Percentiles rank a stretch among this genome's conserved stretches.
phyloP scores from a whole-genome alignment of 2,888 invertebrate species.

The Argyra leucocephala region DNA sequence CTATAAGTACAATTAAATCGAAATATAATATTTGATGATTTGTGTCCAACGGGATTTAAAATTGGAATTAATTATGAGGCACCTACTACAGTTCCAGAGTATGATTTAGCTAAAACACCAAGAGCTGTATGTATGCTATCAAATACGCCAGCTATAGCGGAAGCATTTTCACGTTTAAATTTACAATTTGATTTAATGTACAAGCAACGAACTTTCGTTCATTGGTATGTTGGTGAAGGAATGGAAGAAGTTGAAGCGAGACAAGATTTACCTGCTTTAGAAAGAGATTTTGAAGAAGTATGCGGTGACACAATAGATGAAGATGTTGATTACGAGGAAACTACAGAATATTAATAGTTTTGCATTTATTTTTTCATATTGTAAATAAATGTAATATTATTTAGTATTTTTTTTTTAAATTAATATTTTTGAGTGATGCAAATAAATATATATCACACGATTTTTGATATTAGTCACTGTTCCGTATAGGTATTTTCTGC shows the following conservation, averaged over 20 bases:
- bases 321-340: slow-evolving; percentile 29
- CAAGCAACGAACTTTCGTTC: slow-evolving; percentile 67
- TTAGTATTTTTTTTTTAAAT: no score
- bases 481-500: no score
- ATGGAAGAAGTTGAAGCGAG: slow-evolving; percentile 43
- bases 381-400: no score
- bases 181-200: slow-evolving; percentile 81
- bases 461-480: no score
- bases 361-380: no score
- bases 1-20: slow-evolving; percentile 71
- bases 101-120: slow-evolving; percentile 71
- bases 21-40: slow-evolving; percentile 82
- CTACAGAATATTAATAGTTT: background rate
- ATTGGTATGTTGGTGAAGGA: slow-evolving; percentile 63
- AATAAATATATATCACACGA: no score
- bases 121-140: slow-evolving; percentile 83
- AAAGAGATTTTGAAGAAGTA: slow-evolving; percentile 41
- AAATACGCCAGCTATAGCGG: slow-evolving; percentile 84
- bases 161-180: slow-evolving; percentile 82
- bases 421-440: no score
- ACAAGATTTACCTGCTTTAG: slow-evolving; percentile 38
- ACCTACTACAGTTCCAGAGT: slow-evolving; percentile 65
- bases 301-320: slow-evolving; percentile 41
- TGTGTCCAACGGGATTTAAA: slow-evolving; percentile 90
- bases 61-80: slow-evolving; percentile 78